phyloP scores from a whole-genome alignment of 1,140 invertebrate species.

The Heliothis subflexa region DNA sequence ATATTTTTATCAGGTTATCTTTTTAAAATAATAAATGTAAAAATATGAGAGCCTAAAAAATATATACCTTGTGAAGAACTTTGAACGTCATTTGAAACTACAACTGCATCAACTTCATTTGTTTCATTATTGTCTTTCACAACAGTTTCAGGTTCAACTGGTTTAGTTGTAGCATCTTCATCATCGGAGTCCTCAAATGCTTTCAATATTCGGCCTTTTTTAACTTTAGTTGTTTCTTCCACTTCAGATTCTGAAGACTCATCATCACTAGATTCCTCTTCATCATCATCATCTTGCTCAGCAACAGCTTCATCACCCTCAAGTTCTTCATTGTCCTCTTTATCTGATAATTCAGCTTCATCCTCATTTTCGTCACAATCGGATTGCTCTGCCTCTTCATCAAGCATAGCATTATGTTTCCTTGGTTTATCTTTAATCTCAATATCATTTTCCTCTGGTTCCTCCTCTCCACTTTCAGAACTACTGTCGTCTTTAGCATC shows the following conservation, averaged over 20 bases:
- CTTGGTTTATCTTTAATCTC: slow-evolving; percentile 80
- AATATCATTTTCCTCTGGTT: slow-evolving; percentile 76
- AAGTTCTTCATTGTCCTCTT: slow-evolving; percentile 64
- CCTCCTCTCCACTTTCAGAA: slow-evolving; percentile 73
- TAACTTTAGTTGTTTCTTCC: slow-evolving; percentile 62
- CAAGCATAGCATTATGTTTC: slow-evolving; percentile 75
- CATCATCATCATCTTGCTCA: slow-evolving; percentile 61
- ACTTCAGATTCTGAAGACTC: slow-evolving; percentile 63
- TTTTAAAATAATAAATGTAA: too few species aligned
- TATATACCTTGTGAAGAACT: slow-evolving; percentile 31
- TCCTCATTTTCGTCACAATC: slow-evolving; percentile 63
- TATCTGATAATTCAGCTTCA: slow-evolving; percentile 55
- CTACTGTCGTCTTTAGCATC: slow-evolving; percentile 64
- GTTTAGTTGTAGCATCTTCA: slow-evolving; percentile 59
- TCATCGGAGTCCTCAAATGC: slow-evolving; percentile 81
- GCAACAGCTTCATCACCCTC: slow-evolving; percentile 59
- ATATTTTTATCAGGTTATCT: too few species aligned
- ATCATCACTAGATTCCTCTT: slow-evolving; percentile 61
- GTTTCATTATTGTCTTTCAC: background rate
- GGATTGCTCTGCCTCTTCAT: slow-evolving; percentile 84
- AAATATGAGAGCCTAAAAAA: too few species aligned
- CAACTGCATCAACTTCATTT: slow-evolving; percentile 7
- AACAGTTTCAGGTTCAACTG: slow-evolving; percentile 12
- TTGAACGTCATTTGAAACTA: background rate
- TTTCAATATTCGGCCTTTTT: slow-evolving; percentile 73